Conservation (phyloP, 1,140 invertebrate species). For the Plutomurus gul region DNA sequence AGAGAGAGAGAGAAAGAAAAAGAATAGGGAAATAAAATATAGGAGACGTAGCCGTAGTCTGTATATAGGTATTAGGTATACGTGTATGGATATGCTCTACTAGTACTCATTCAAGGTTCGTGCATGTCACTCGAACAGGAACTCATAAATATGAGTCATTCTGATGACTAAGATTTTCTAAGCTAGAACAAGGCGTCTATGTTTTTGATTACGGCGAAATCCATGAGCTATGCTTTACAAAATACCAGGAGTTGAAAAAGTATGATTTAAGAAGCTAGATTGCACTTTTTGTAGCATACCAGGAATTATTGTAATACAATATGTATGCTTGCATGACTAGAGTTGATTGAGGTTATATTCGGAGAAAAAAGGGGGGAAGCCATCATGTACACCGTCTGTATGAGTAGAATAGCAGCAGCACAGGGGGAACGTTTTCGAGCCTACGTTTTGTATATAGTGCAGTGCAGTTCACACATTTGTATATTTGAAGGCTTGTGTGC, state of each 20-base stretch:
- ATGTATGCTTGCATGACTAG: constrained; percentile 23
- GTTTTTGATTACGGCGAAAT: not conserved
- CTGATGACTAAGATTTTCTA: not conserved
- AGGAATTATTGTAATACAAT: not conserved
- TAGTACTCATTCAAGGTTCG: not conserved
- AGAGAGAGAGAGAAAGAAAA: not conserved
- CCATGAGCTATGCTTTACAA: not conserved
- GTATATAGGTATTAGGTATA: too few species aligned
- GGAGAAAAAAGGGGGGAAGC: not conserved
- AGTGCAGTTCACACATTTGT: too few species aligned
- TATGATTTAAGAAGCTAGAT: not conserved
- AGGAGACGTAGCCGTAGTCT: too few species aligned
- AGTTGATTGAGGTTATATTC: not conserved
- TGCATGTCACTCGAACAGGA: not conserved
- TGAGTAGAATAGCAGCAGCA: too few species aligned
- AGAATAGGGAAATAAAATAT: not conserved
- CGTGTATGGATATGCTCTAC: too few species aligned
- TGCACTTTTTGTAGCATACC: not conserved
- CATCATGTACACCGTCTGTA: not conserved
- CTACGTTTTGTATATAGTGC: too few species aligned
- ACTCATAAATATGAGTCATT: not conserved
- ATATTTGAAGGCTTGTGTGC: too few species aligned
- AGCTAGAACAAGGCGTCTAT: not conserved
- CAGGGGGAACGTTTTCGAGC: too few species aligned
- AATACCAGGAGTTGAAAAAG: not conserved